phyloP scores from a whole-genome alignment of 2,888 invertebrate genomes.

The Drosophila demipolita region DNA sequence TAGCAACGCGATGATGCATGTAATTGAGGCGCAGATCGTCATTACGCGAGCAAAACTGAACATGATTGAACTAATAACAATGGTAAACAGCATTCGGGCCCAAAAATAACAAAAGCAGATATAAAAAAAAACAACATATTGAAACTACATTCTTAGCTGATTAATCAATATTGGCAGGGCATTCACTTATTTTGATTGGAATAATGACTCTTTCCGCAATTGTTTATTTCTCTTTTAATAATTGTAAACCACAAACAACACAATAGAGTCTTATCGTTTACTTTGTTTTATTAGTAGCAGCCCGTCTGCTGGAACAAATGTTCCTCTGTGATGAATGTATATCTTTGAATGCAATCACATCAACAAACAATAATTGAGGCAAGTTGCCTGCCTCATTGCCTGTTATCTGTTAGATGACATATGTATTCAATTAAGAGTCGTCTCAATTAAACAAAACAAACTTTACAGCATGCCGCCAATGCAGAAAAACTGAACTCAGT shows the following conservation, averaged over 20 bases:
- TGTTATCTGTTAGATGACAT: slow-evolving; percentile 51
- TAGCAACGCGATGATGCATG: slow-evolving; percentile 62
- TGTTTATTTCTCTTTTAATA: slow-evolving; percentile 16
- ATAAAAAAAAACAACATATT: neutral
- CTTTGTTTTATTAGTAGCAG: slow-evolving; percentile 34
- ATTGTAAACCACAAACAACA: neutral
- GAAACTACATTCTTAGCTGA: slow-evolving; percentile 39
- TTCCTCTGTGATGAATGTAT: neutral
- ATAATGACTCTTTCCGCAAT: slow-evolving; percentile 13
- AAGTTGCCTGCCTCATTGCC: slow-evolving; percentile 24
- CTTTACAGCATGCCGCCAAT: slow-evolving; percentile 10
- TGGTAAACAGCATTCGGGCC: slow-evolving; percentile 8
- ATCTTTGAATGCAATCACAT: slow-evolving; percentile 29
- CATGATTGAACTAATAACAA: slow-evolving; percentile 44
- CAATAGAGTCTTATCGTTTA: slow-evolving; percentile 54
- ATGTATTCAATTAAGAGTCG: slow-evolving; percentile 40
- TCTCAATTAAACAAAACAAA: slow-evolving; percentile 36
- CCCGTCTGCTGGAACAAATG: slow-evolving; percentile 36
- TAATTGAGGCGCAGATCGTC: slow-evolving; percentile 54
- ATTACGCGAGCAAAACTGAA: slow-evolving; percentile 32
- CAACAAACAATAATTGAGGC: slow-evolving; percentile 23
- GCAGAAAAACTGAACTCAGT: slow-evolving; percentile 9
- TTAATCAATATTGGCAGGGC: slow-evolving; percentile 39
- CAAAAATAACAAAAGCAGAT: slow-evolving; percentile 5
- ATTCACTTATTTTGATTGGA: slow-evolving; percentile 32